These are phyloP conservation scores for Junonia oenone DNA, from an alignment of 2,888 invertebrate genomes.

Conservation along the genomic window DNA sequence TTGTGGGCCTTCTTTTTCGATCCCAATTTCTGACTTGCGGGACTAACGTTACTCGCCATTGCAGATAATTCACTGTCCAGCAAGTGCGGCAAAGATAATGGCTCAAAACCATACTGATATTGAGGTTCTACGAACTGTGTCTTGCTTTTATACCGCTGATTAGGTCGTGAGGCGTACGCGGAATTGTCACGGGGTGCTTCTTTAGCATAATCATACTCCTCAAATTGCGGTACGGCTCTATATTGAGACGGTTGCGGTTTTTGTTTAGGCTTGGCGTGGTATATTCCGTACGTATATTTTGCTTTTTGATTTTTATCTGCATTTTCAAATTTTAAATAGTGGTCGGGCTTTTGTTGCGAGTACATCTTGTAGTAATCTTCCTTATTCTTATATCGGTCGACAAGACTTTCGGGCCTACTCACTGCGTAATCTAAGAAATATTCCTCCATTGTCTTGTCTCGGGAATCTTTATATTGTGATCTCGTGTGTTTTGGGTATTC, in stretches of 20 bases:
- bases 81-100: slow-evolving; percentile 54
- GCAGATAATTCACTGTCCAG: slow-evolving; percentile 66
- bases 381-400: slow-evolving; percentile 54
- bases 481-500: slow-evolving; percentile 55
- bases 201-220: slow-evolving; percentile 54
- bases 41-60: slow-evolving; percentile 62
- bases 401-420: slow-evolving; percentile 55
- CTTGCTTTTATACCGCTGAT: slow-evolving; percentile 45
- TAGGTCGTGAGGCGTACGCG: slow-evolving; percentile 53
- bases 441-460: slow-evolving; percentile 58
- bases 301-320: slow-evolving; percentile 46
- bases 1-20: slow-evolving; percentile 65
- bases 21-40: slow-evolving; percentile 62
- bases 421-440: slow-evolving; percentile 61
- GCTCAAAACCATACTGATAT: slow-evolving; percentile 73
- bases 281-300: slow-evolving; percentile 48
- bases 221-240: slow-evolving; percentile 46
- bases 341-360: slow-evolving; percentile 54
- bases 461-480: slow-evolving; percentile 53
- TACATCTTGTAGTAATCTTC: slow-evolving; percentile 60
- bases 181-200: slow-evolving; percentile 50
- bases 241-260: slow-evolving; percentile 51
- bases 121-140: slow-evolving; percentile 69
- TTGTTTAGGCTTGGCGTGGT: slow-evolving; percentile 41
- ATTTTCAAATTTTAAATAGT: slow-evolving; percentile 35